Conservation (phyloP, 1,140 invertebrate genomes). For the Brachionus paranguensis region DNA sequence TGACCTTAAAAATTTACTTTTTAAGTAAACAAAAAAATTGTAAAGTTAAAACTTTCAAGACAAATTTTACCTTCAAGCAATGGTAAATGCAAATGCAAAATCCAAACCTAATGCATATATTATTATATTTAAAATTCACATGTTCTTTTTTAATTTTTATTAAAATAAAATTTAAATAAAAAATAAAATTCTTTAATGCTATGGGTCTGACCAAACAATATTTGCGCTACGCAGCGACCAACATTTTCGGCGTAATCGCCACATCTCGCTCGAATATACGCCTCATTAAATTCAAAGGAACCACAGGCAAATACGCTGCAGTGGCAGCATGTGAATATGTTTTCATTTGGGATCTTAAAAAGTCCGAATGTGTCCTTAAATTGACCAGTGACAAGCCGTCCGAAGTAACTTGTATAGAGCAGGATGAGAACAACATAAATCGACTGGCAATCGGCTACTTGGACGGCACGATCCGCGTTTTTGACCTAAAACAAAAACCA, state of each 20-base stretch:
- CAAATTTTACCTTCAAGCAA: neutral
- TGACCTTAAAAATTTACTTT: no score
- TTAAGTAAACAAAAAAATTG: no score
- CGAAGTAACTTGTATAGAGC: conserved; percentile 34
- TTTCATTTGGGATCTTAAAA: conserved; percentile 83
- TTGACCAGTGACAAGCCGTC: neutral
- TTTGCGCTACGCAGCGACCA: conserved; percentile 70
- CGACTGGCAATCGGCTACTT: conserved; percentile 81
- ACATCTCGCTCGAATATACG: conserved; percentile 70
- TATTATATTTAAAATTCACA: neutral
- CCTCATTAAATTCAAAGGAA: conserved; percentile 65
- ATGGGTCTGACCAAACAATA: conserved; percentile 95
- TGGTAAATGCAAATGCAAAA: neutral
- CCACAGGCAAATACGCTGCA: conserved; percentile 74
- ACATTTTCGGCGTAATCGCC: conserved; percentile 74
- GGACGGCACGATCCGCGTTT: conserved; percentile 80
- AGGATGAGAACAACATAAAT: conserved; percentile 44
- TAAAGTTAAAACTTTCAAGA: neutral
- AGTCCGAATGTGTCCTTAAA: conserved; percentile 71
- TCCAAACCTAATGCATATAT: neutral
- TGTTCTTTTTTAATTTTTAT: neutral
- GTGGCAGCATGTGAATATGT: conserved; percentile 84
- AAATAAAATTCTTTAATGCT: neutral
- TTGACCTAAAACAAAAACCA: conserved; percentile 50
- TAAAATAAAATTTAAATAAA: conserved; percentile 13